Evolutionary conservation across 2,113 vertebrate species (phyloP).

Genomic region (Neogobius melanostomus): DNA sequence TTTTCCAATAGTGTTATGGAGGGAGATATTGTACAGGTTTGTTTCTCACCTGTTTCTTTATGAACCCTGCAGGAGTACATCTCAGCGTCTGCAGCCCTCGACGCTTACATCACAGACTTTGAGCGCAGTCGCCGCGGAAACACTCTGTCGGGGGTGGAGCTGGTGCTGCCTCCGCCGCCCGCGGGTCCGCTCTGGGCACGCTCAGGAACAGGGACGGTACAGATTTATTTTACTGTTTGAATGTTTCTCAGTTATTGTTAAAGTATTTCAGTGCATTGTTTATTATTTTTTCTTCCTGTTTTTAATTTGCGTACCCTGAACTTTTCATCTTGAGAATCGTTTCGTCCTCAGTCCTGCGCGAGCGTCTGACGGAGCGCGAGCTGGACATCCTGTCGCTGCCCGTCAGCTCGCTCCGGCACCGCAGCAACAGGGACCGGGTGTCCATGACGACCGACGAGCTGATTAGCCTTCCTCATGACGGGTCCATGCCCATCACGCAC

Average conservation of each 20-base stretch:
- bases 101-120: conserved; percentile 90
- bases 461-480: conserved; percentile 80
- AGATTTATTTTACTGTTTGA: background rate
- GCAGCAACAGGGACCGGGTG: conserved; percentile 70
- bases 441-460: conserved; percentile 90
- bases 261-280: too few relatives aligned
- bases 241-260: too few relatives aligned
- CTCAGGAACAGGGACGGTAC: conserved; percentile 73
- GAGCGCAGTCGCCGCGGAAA: conserved; percentile 63
- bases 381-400: conserved; percentile 72
- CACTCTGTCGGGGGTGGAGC: conserved; percentile 47
- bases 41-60: too few relatives aligned
- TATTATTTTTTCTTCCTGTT: too few relatives aligned
- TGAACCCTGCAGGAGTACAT: conserved; percentile 63
- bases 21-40: too few relatives aligned
- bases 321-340: background rate
- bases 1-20: too few relatives aligned
- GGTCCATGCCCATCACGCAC: conserved; percentile 76
- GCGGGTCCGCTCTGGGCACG: background rate
- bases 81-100: conserved; percentile 85
- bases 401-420: conserved; percentile 45
- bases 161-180: conserved; percentile 40
- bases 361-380: conserved; percentile 68
- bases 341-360: conserved; percentile 63
- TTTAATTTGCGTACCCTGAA: too few relatives aligned